These are phyloP conservation scores for Labeo catla DNA, from an alignment of 2,113 vertebrate species.

Conservation along the genomic window DNA sequence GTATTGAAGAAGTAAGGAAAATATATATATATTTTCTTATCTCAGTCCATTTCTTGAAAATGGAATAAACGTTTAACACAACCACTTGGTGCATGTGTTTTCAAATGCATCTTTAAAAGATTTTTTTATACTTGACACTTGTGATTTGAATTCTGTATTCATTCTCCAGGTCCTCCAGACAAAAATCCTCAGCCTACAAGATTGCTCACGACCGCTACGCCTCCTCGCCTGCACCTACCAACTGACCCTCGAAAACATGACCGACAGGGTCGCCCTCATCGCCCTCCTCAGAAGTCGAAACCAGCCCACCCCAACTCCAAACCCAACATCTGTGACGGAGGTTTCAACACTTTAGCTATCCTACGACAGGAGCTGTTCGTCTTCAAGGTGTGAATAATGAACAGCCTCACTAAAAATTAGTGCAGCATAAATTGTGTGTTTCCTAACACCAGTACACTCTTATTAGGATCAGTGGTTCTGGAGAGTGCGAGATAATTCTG, in stretches of 20 bases:
- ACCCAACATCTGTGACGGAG: slow-evolving; percentile 97
- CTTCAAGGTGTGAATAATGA: slow-evolving; percentile 86
- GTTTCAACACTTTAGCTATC: slow-evolving; percentile 98
- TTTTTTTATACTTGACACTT: neutral
- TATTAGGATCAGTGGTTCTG: slow-evolving; percentile 98
- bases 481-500: slow-evolving; percentile 95
- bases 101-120: neutral
- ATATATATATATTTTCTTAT: neutral
- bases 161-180: slow-evolving; percentile 90
- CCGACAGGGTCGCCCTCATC: slow-evolving; percentile 88
- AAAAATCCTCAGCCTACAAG: slow-evolving; percentile 92
- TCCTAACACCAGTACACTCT: slow-evolving; percentile 4
- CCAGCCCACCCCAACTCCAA: slow-evolving; percentile 92
- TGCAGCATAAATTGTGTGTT: neutral
- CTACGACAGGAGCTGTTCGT: slow-evolving; percentile 97
- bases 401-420: neutral
- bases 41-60: neutral
- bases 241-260: slow-evolving; percentile 91
- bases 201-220: slow-evolving; percentile 91
- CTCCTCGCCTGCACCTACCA: slow-evolving; percentile 89
- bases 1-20: neutral
- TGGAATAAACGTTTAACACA: neutral
- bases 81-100: neutral
- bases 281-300: slow-evolving; percentile 88
- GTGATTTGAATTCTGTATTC: slow-evolving; percentile 50